These are phyloP conservation scores for Hystrix brachyura DNA, from an alignment of 2,113 vertebrate species.

Conservation along the genomic window DNA sequence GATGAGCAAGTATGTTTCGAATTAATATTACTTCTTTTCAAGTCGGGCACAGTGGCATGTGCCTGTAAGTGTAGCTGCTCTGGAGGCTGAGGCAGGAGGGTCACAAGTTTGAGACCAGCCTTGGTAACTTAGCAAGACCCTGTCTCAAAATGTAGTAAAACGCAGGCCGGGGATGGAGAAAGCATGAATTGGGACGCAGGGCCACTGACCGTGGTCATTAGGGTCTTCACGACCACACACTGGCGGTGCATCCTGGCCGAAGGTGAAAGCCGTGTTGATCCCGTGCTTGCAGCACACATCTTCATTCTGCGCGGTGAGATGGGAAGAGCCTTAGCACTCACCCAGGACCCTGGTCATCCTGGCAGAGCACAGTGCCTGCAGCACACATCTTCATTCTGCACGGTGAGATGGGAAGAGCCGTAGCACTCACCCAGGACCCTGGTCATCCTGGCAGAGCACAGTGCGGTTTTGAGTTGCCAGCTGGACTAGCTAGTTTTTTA, in stretches of 20 bases:
- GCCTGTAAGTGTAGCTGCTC: neutral
- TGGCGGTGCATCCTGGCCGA: no score
- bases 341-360: rapidly evolving
- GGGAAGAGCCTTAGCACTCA: rapidly evolving
- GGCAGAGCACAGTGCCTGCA: no score
- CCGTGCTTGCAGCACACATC: neutral
- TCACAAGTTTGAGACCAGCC: neutral
- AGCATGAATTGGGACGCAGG: neutral
- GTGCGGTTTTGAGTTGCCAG: neutral
- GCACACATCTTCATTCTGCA: neutral
- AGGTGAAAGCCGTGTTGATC: neutral
- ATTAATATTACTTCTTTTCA: neutral
- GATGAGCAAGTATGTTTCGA: neutral
- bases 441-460: no score
- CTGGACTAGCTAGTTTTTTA: neutral
- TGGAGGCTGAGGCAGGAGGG: neutral
- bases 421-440: rapidly evolving
- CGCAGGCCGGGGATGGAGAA: neutral
- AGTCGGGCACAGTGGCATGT: neutral
- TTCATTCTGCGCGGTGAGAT: neutral
- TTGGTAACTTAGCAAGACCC: neutral
- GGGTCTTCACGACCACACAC: neutral
- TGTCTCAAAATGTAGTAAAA: neutral
- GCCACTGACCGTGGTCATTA: neutral
- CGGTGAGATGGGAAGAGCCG: no score